Evolutionary conservation across 2,888 invertebrate species (phyloP), one percentile per base, ranked within the genome.

Genomic region (Lasioglossum zephyrum): DNA sequence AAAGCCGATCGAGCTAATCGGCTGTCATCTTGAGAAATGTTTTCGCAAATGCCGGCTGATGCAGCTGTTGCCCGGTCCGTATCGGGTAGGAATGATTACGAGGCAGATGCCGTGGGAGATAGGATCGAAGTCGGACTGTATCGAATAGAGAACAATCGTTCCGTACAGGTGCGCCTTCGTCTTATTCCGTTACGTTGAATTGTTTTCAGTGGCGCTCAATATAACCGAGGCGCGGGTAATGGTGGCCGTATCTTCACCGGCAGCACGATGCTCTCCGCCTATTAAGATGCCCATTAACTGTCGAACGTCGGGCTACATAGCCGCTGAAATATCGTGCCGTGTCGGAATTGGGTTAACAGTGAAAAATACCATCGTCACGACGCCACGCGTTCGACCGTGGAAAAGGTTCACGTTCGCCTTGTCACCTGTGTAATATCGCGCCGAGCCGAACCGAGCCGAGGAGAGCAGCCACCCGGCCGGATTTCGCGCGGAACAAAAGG

Each of bases 11-110:
- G 85, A 53, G 77, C 85, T 83, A 85, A 86, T 86, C 85, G 83
- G 85, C 85, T 80, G 85, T 81, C 85, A 85, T 86, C 85, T 85
- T 80, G 85, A 86, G 85, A 80, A 79, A 86, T 85, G 85, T 80
- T 86, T 87, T 87, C 81, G 77, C 77, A 60, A 87, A 79, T 60
- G 83, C 70, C 82, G 80, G 31, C 44, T 53, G 79, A 88, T 82
- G 77, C 77, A 86, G 81, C 73, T 77, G 73, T 88, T 81, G 73
- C 36, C 22, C 66, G 18, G 39, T 72, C 57, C 82, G 70, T 86
- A 87, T 86, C 82, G 84, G 57, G 79, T 4, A 77, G 77, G 84
- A 85, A 83, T 77, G 73, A 85, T 80, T 77, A 63, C 73, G 72
- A 75, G 83, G 84, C 78, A 77, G 82, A 87, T 79, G 82, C 82